These are phyloP conservation scores for Agrotis exclamationis DNA, from an alignment of 2,888 invertebrate genomes.

Conservation along the genomic window DNA sequence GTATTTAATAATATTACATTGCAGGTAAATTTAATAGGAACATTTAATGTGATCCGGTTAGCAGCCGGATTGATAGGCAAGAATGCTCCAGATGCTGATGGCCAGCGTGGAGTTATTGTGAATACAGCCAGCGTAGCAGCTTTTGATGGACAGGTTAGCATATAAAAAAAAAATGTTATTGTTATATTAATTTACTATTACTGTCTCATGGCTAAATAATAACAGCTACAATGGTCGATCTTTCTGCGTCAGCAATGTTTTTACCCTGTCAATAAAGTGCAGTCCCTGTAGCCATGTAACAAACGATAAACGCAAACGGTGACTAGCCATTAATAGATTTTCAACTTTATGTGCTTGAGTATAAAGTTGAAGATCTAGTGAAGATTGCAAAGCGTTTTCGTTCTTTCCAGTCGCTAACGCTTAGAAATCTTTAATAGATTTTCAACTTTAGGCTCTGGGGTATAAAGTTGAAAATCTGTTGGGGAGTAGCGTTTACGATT, in stretches of 20 bases:
- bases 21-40: slow-evolving; percentile 97
- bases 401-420: too few relatives aligned
- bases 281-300: too few relatives aligned
- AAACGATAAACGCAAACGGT: too few relatives aligned
- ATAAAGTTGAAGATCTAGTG: too few relatives aligned
- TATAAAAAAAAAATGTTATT: too few relatives aligned
- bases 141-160: slow-evolving; percentile 94
- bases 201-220: not conserved
- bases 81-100: slow-evolving; percentile 96
- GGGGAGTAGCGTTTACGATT: too few relatives aligned
- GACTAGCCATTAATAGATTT: too few relatives aligned
- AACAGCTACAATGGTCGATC: not conserved
- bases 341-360: too few relatives aligned
- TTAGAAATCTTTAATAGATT: too few relatives aligned
- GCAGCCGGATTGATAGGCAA: slow-evolving; percentile 95
- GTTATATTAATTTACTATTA: not conserved
- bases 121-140: slow-evolving; percentile 99
- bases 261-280: not conserved
- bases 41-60: slow-evolving; percentile 98
- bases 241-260: not conserved
- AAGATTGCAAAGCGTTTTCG: too few relatives aligned
- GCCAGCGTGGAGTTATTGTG: slow-evolving; percentile 97
- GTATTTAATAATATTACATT: slow-evolving; percentile 54
- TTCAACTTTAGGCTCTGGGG: too few relatives aligned
- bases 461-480: too few relatives aligned